Base-by-base conservation (phyloP, 2,797 vertebrate species). In the Antrozous pallidus region DNA sequence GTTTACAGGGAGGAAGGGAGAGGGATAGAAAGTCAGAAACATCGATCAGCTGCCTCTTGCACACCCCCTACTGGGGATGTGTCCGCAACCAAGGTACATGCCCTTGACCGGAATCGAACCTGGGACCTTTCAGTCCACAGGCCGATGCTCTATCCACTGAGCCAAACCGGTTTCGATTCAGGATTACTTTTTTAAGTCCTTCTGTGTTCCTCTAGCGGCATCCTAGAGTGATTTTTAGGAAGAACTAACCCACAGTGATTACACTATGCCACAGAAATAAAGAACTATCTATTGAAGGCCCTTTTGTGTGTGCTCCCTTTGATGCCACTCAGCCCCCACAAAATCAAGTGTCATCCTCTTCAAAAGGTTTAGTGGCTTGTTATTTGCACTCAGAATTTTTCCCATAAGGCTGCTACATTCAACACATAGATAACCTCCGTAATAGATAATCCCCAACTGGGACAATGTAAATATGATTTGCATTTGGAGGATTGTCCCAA, bases 331-430 rank as follows among this genome's bases (percentile, higher is more conserved):
- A 56, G 33, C 49, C 20, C 84, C 63, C 28, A 14, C 13, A 8
- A 95, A 94, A 86, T 82, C 92, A 91, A 82, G 47, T 82, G 63
- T 17, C 45, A 47, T 70, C 65, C 22, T 93, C 69, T 82, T 95
- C 47, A 78, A 73, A 95, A 65, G 38, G 3, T 40, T 93, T 71
- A 80, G 33, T 84, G 51, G 31, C 82, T 89, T 91, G 28, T 91
- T 93, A 89, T 79, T 83, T 93, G 47, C 45, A 56, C 38, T 93
- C 56, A 78, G 65, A 86, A 82, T 82, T 71, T 89, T 82, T 28
- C 28, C 54, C 40, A 71, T 47, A 88, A 90, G 18, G 24, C 24
- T 31, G 38, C 36, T 83, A 40, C 49, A 38, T 86, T 93, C 47
- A 83, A 58, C 65, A 94, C 33, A 31, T 45, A 82, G 47, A 74